Evolutionary conservation across 2,113 vertebrate species (phyloP), one percentile per base, ranked within the genome.

Genomic region (mouse (Mus musculus)): DNA sequence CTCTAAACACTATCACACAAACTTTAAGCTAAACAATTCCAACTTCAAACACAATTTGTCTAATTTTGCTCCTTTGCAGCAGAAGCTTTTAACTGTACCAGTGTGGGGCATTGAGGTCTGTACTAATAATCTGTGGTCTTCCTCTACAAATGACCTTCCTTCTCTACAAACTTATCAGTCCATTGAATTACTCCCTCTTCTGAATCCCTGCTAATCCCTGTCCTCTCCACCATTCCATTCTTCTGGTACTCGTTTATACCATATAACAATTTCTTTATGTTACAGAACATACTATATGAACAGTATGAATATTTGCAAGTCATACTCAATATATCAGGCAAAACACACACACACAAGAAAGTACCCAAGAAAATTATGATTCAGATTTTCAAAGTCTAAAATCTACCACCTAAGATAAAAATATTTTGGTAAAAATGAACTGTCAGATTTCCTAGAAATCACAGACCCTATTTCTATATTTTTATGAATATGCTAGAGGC

Each of bases 391-490:
- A 85, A 75, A 96, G 30, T 93, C 56, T 82, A 82, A 61, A 61
- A 65, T 22, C 33, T 56, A 88, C 63, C 36, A 65, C 22, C 12
- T 59, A 89, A 52, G 5, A 88, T 13, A 76, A 36, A 84, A 91
- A 76, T 81, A 90, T 90, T 95, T 89, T 56, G 46, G 84, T 42
- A 82, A 42, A 93, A 95, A 93, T 71, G 75, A 89, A 61, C 17
- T 94, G 49, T 69, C 77, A 20, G 14, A 69, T 72, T 69, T 11
- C n/a, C 39, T 42, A 95, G 65, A 95, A 97, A 91, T 92, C 85
- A 86, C 42, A 67, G 42, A 77, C 24, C 52, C 67, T 46, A 87
- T 20, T 76, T 87, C 67, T 42, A 91, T n/a, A 75, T 76, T 91
- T 71, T 95, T 46, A 84, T 59, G 36, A 93, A 72, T 61, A 89